Percentiles rank a stretch among this genome's conserved stretches.
These are phyloP conservation scores for Agelaius tricolor DNA, from an alignment of 2,113 vertebrate species.

Conservation along the genomic window DNA sequence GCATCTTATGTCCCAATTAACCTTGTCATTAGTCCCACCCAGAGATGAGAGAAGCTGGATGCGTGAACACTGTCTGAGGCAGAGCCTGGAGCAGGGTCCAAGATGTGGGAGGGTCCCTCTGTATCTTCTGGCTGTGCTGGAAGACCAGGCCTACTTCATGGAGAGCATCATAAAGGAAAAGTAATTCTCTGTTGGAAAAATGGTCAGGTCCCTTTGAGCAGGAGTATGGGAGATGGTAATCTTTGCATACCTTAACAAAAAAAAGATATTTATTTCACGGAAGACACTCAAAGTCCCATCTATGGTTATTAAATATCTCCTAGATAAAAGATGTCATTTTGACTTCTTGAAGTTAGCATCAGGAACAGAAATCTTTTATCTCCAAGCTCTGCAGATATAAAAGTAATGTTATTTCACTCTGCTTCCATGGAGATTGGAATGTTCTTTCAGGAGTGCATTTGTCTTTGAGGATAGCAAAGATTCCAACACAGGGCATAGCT, in stretches of 20 bases:
- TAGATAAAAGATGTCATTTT: background rate
- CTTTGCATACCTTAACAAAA: background rate
- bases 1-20: background rate
- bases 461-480: background rate
- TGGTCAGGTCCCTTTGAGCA: background rate
- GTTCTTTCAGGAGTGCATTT: background rate
- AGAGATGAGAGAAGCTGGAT: background rate
- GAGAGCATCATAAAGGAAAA: background rate
- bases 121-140: background rate
- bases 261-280: background rate
- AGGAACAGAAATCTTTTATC: background rate
- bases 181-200: background rate
- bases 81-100: background rate
- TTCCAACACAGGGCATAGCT: background rate
- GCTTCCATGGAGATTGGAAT: background rate
- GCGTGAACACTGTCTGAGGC: background rate
- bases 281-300: background rate
- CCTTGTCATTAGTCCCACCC: fast-evolving
- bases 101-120: background rate
- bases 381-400: background rate
- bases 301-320: background rate
- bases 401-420: background rate
- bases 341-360: background rate
- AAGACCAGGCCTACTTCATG: background rate
- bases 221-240: background rate